Percentiles rank a stretch among this genome's conserved stretches.
Evolutionary conservation across 2,797 vertebrate species (phyloP).

Genomic region (Thalassophryne amazonica): DNA sequence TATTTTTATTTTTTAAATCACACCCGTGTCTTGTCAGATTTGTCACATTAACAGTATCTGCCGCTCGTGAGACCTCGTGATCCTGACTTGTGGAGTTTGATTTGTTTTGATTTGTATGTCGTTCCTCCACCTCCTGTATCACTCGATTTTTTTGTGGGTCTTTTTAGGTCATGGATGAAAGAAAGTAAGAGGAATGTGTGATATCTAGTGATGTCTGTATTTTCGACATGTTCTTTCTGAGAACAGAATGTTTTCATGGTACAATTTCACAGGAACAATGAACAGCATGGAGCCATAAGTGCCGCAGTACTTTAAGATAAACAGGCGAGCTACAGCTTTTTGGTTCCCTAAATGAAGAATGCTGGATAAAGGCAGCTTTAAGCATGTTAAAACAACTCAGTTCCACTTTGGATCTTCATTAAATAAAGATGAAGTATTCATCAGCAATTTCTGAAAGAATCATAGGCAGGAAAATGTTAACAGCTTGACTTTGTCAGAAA

Average conservation of each 20-base stretch:
- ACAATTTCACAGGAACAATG: slow-evolving; percentile 8
- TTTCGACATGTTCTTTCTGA: slow-evolving; percentile 39
- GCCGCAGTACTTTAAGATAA: slow-evolving; percentile 49
- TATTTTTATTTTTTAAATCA: slow-evolving; percentile 9
- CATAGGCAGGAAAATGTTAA: neutral
- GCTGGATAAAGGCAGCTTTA: slow-evolving; percentile 10
- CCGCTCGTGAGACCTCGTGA: slow-evolving; percentile 25
- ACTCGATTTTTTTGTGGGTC: slow-evolving; percentile 18
- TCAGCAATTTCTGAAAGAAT: slow-evolving; percentile 2
- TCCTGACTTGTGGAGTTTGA: slow-evolving; percentile 33
- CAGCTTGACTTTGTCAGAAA: neutral
- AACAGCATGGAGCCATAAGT: no score
- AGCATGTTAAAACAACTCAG: slow-evolving; percentile 36
- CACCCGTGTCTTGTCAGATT: slow-evolving; percentile 29
- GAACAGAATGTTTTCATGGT: slow-evolving; percentile 43
- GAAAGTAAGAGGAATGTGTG: slow-evolving; percentile 13
- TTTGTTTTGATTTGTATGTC: slow-evolving; percentile 46
- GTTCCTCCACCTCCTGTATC: slow-evolving; percentile 25
- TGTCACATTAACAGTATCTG: slow-evolving; percentile 41
- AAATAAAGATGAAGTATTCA: slow-evolving; percentile 37
- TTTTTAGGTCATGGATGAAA: neutral
- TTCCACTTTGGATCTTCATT: slow-evolving; percentile 29
- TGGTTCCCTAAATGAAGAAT: no score
- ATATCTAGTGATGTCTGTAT: slow-evolving; percentile 28
- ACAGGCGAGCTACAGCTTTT: slow-evolving; percentile 32